A percentile compares a stretch with the other conserved stretches of the same genome.
Evolutionary conservation across 2,113 vertebrate species (phyloP).

Genomic region (Martes martes): DNA sequence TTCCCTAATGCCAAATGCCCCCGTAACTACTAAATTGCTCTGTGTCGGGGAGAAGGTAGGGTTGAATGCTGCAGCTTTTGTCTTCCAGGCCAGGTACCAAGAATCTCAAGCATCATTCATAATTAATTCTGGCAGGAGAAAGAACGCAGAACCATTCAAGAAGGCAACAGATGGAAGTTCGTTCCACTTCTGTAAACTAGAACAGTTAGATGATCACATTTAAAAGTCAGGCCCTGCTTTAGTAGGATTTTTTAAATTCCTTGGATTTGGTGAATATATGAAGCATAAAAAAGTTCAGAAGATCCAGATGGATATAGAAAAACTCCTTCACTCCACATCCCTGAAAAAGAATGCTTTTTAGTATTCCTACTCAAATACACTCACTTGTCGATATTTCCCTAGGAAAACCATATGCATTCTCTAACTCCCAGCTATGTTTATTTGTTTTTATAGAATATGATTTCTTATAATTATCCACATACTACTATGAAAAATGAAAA

Average conservation of each 20-base stretch:
- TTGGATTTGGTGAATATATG: slow-evolving; percentile 32
- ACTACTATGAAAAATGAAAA: not conserved
- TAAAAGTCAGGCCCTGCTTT: slow-evolving; percentile 37
- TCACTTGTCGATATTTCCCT: not conserved
- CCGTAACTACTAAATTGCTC: accelerated
- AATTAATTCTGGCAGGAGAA: slow-evolving; percentile 17
- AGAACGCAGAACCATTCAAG: not conserved
- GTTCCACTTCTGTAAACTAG: slow-evolving; percentile 14
- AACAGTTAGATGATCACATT: slow-evolving; percentile 25
- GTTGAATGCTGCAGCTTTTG: not conserved
- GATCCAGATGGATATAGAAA: not conserved
- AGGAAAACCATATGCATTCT: not conserved
- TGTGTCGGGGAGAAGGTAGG: accelerated
- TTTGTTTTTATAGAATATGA: not conserved
- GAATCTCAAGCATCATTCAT: not conserved
- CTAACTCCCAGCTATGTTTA: not conserved
- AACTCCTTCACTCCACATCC: not conserved
- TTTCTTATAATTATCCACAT: not conserved
- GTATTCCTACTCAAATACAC: not conserved
- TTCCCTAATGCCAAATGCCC: not conserved
- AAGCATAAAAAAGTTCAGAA: slow-evolving; percentile 25
- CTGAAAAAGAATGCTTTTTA: not conserved
- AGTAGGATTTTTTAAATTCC: slow-evolving; percentile 27
- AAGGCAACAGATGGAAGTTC: slow-evolving; percentile 30
- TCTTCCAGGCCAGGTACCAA: accelerated